Evolutionary conservation across 1,140 invertebrate species (phyloP).

Genomic region (Drosophila mojavensis): DNA sequence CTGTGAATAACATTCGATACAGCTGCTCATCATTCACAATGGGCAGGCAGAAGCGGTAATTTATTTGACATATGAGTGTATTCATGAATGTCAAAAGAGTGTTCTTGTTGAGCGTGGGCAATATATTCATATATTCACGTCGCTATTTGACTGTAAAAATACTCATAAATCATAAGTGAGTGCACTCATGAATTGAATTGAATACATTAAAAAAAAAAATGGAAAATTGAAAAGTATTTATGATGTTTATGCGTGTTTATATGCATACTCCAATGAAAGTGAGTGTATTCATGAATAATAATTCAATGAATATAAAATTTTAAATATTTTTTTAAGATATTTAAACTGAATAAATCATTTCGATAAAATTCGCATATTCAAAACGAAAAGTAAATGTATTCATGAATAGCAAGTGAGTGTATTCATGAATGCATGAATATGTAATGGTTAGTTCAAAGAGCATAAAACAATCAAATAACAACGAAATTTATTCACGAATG

Average conservation of each 20-base stretch:
- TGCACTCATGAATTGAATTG: slow-evolving; percentile 1
- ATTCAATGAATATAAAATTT: too few relatives aligned
- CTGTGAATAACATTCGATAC: slow-evolving; percentile 10
- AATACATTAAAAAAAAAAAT: not conserved
- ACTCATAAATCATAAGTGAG: slow-evolving; percentile 9
- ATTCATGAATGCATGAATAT: slow-evolving; percentile 16
- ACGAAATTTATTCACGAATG: not conserved
- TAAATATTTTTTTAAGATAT: too few relatives aligned
- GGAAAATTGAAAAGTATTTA: too few relatives aligned
- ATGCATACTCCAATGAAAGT: too few relatives aligned
- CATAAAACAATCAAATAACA: not conserved
- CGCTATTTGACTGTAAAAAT: not conserved
- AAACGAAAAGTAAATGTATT: not conserved
- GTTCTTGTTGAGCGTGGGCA: not conserved
- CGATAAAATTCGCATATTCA: not conserved
- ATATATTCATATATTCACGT: not conserved
- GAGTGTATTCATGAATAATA: slow-evolving; percentile 5
- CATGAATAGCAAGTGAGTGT: slow-evolving; percentile 12
- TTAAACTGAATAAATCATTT: too few relatives aligned
- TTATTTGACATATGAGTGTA: slow-evolving; percentile 1
- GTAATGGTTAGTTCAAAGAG: not conserved
- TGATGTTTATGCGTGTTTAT: too few relatives aligned
- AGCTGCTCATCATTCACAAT: slow-evolving; percentile 5
- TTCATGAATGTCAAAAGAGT: not conserved
- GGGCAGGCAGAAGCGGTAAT: slow-evolving; percentile 5